Conservation (phyloP, 1,140 invertebrate species). For the Cherax quadricarinatus region DNA sequence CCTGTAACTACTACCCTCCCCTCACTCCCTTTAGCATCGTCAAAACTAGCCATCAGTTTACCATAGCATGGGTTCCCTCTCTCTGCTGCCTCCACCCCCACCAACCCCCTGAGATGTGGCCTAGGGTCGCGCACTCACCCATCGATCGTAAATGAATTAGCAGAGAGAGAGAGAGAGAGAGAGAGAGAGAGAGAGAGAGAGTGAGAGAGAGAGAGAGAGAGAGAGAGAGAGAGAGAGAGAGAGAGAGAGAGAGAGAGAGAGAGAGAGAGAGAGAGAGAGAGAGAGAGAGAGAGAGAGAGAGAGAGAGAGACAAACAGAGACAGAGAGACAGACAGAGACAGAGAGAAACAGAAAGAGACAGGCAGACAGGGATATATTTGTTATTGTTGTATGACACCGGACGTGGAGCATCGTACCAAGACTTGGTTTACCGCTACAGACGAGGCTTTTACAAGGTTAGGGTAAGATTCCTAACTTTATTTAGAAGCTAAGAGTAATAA, state of each 20-base stretch:
- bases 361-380: no score
- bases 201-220: background rate
- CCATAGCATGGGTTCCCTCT: background rate
- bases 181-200: no score
- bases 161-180: conserved; percentile 10
- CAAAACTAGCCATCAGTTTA: no score
- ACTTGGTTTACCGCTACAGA: no score
- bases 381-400: no score
- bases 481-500: no score
- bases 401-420: no score
- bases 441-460: no score
- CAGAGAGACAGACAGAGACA: no score
- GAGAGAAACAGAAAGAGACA: no score
- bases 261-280: background rate
- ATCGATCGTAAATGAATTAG: conserved; percentile 21
- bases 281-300: conserved; percentile 4
- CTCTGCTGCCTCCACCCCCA: background rate
- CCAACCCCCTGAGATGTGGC: background rate
- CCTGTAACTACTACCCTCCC: background rate
- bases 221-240: background rate
- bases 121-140: background rate
- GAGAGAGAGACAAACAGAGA: no score
- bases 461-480: no score
- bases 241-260: conserved; percentile 13
- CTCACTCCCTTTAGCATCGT: background rate